These are phyloP conservation scores for Dipus sagitta DNA, from an alignment of 2,797 vertebrate species.

Conservation along the genomic window DNA sequence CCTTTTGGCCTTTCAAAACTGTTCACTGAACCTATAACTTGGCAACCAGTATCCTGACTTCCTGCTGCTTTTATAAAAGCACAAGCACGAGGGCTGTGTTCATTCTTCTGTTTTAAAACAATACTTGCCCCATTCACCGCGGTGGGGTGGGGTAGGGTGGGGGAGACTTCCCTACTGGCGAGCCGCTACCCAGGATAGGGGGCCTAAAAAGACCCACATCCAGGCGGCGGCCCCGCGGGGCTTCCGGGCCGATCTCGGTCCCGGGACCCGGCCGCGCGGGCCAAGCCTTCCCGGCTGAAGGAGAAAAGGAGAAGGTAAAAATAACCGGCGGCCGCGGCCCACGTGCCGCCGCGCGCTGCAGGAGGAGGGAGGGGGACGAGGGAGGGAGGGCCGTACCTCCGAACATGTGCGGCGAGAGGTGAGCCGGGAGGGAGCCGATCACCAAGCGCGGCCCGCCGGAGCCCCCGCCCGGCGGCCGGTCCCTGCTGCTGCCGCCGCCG, in stretches of 20 bases:
- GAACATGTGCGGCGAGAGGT: slow-evolving; percentile 96
- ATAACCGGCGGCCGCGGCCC: neutral
- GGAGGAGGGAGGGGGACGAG: neutral
- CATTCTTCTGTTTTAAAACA: slow-evolving; percentile 37
- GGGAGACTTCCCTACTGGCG: neutral
- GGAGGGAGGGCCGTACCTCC: slow-evolving; percentile 90
- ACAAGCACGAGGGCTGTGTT: slow-evolving; percentile 24
- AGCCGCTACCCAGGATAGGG: neutral
- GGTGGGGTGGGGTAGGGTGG: fast-evolving
- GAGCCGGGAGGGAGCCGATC: slow-evolving; percentile 95
- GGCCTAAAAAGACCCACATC: no score
- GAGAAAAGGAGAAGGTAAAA: slow-evolving; percentile 31
- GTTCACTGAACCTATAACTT: slow-evolving; percentile 25
- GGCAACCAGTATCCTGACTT: slow-evolving; percentile 57
- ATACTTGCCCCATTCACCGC: neutral
- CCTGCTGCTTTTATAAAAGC: slow-evolving; percentile 58
- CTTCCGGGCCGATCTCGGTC: neutral
- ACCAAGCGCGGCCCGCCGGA: slow-evolving; percentile 91
- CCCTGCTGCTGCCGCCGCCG: slow-evolving; percentile 83
- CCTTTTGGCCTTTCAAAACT: slow-evolving; percentile 23
- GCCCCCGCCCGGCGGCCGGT: slow-evolving; percentile 82
- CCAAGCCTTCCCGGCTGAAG: neutral
- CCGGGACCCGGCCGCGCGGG: no score
- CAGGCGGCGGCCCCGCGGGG: neutral
- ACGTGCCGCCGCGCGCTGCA: slow-evolving; percentile 29